These are phyloP conservation scores for Alosa alosa DNA, from an alignment of 2,113 vertebrate genomes.

Conservation along the genomic window DNA sequence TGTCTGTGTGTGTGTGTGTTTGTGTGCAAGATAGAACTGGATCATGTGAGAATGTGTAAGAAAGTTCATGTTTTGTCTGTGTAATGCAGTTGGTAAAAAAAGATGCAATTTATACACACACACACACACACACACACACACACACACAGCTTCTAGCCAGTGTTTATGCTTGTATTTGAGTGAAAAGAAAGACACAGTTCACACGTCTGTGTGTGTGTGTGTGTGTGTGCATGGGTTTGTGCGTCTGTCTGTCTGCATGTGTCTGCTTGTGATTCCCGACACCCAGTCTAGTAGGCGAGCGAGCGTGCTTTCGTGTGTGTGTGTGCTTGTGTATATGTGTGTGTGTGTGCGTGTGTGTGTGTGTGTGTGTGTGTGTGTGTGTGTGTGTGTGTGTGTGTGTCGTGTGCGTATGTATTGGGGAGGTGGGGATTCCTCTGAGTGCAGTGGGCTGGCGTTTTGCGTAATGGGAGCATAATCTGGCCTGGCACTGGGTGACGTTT, in stretches of 20 bases:
- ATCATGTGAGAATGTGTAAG: neutral
- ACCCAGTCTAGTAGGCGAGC: too few relatives aligned
- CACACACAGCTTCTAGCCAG: too few relatives aligned
- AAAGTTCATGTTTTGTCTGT: neutral
- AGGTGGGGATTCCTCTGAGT: conserved; percentile 26
- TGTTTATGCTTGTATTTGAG: neutral
- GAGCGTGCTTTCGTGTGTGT: neutral
- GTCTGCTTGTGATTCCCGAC: too few relatives aligned
- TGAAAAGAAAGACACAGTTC: neutral
- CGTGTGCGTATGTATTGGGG: conserved; percentile 2
- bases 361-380: conserved; percentile 42
- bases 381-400: conserved; percentile 20
- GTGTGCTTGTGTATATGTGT: neutral
- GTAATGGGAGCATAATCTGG: conserved; percentile 6
- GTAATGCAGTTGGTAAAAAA: neutral
- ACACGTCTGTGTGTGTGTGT: neutral
- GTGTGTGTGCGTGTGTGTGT: neutral
- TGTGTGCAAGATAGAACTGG: neutral
- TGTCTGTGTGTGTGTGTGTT: neutral
- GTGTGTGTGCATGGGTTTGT: neutral
- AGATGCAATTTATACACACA: neutral
- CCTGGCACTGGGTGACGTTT: neutral
- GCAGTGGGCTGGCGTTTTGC: neutral
- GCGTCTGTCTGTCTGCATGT: neutral
- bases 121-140: too few relatives aligned